phyloP scores from a whole-genome alignment of 2,888 invertebrate genomes.

The Andrena haemorrhoa region DNA sequence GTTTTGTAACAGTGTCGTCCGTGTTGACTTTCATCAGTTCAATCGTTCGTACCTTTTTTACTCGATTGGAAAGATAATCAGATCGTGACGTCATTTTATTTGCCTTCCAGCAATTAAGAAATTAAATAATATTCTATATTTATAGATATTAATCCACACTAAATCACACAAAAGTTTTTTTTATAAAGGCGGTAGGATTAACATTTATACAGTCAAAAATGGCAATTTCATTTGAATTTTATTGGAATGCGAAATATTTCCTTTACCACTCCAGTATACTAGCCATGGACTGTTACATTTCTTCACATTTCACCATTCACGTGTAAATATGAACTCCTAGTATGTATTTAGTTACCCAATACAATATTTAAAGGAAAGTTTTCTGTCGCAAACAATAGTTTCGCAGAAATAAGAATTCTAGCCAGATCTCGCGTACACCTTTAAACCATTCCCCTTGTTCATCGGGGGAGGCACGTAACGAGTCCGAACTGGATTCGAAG shows the following conservation, averaged over 20 bases:
- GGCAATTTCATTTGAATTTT: too few species aligned
- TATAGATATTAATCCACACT: too few species aligned
- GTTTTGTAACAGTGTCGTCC: not conserved
- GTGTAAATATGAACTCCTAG: conserved; percentile 1
- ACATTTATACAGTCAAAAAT: too few species aligned
- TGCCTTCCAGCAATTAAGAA: too few species aligned
- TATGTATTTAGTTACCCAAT: not conserved
- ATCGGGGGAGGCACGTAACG: not conserved
- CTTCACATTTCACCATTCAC: not conserved
- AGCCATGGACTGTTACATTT: too few species aligned
- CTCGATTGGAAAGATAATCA: not conserved
- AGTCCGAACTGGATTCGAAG: conserved; percentile 10
- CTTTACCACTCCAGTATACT: too few species aligned
- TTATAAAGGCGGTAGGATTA: too few species aligned
- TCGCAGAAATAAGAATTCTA: conserved; percentile 10
- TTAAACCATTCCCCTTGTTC: not conserved
- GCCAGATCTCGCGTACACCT: not conserved
- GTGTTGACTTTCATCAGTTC: not conserved
- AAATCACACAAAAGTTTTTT: too few species aligned
- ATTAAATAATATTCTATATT: too few species aligned
- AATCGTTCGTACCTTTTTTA: not conserved
- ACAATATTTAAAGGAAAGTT: not conserved
- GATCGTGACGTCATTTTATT: not conserved
- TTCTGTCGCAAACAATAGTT: not conserved
- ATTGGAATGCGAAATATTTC: not conserved